Percentiles rank a stretch among this genome's conserved stretches.
Conservation (phyloP, 2,797 vertebrate species). For the Stomatorhinus walkeri region DNA sequence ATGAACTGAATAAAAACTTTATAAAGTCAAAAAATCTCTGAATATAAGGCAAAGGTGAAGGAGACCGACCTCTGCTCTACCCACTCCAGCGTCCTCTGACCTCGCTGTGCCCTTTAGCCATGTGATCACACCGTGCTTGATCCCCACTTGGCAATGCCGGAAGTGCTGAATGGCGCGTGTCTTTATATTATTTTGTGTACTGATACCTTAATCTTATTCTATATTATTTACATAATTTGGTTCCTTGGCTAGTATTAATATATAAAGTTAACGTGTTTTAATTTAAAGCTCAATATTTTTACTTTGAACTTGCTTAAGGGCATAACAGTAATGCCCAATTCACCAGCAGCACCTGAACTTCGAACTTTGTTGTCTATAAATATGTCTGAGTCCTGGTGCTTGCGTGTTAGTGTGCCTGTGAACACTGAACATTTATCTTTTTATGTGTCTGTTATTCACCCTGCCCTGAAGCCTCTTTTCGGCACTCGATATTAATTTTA, state of each 20-base stretch:
- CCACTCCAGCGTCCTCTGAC: conserved; percentile 5
- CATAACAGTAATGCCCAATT: background rate
- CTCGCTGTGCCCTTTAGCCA: conserved; percentile 13
- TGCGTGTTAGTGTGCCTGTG: background rate
- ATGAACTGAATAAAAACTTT: background rate
- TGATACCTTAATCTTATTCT: background rate
- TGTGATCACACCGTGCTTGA: background rate
- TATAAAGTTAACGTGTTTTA: background rate
- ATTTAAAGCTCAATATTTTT: background rate
- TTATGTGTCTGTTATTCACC: background rate
- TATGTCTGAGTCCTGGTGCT: background rate
- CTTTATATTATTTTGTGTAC: background rate
- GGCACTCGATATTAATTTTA: background rate
- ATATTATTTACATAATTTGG: background rate
- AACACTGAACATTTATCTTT: background rate
- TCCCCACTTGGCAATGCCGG: conserved; percentile 3
- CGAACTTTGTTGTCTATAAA: background rate
- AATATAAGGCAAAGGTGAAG: background rate
- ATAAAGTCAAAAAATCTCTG: background rate
- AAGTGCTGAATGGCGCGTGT: background rate
- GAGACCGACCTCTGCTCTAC: background rate
- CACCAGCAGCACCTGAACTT: background rate
- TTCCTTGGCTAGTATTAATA: background rate
- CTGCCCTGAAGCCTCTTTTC: background rate
- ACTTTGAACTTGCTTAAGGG: background rate